Conservation (phyloP, 2,797 vertebrate genomes). For the Gambelia wislizenii region DNA sequence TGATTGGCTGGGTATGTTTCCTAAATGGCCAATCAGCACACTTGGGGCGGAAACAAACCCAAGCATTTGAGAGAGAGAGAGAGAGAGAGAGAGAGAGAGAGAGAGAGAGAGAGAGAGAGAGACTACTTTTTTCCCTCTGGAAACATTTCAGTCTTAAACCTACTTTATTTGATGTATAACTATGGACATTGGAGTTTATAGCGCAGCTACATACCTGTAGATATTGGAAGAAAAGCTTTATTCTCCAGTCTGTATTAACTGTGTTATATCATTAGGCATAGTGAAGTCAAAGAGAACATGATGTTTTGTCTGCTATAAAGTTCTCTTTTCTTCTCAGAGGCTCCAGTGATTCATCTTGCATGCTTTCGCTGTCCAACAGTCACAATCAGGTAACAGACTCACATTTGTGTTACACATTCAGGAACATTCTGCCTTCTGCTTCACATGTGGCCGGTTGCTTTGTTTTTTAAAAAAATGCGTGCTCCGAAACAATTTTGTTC, state of each 20-base stretch:
- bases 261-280: neutral
- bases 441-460: neutral
- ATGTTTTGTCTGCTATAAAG: constrained; percentile 17
- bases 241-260: neutral
- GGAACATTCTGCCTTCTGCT: neutral
- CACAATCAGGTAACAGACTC: constrained; percentile 78
- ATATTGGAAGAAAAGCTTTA: neutral
- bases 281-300: constrained; percentile 28
- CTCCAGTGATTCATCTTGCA: constrained; percentile 72
- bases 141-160: neutral
- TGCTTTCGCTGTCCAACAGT: constrained; percentile 70
- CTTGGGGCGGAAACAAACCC: no score
- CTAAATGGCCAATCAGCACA: no score
- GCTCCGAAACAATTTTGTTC: constrained; percentile 31
- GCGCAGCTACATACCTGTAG: neutral
- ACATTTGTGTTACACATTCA: neutral
- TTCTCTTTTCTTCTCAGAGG: constrained; percentile 47
- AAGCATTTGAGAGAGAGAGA: no score
- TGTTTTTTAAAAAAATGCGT: neutral
- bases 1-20: no score
- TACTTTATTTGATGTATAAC: neutral
- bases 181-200: neutral
- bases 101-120: no score
- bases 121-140: neutral
- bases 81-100: no score